phyloP scores from a whole-genome alignment of 2,888 invertebrate genomes.

The Parascotia fuliginaria region DNA sequence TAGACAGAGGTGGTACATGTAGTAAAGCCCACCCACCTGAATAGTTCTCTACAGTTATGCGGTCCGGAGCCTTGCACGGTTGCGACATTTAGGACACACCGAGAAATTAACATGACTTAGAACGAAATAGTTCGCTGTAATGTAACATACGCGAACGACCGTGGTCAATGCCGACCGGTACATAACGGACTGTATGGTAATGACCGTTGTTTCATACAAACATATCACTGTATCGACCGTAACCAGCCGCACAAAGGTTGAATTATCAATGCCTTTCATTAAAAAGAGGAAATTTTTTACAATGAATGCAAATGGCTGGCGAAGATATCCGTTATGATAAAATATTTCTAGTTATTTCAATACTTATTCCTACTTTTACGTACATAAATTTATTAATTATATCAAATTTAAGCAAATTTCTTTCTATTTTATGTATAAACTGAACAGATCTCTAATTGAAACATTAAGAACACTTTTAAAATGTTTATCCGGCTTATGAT shows the following conservation, averaged over 20 bases:
- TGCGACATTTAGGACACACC: conserved; percentile 64
- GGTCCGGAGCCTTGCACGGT: conserved; percentile 65
- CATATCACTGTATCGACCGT: conserved; percentile 41
- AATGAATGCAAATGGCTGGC: conserved; percentile 37
- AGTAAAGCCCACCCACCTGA: conserved; percentile 56
- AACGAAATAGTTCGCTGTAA: conserved; percentile 53
- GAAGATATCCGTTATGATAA: conserved; percentile 42
- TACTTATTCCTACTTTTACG: conserved; percentile 6
- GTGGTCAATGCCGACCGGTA: conserved; percentile 68
- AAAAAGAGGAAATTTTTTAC: conserved; percentile 47
- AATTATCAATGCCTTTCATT: conserved; percentile 53
- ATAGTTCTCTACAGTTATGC: conserved; percentile 59
- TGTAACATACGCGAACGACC: conserved; percentile 53
- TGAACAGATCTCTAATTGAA: conserved; percentile 27
- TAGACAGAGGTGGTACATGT: conserved; percentile 43
- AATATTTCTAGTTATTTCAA: conserved; percentile 27
- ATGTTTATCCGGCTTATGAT: conserved; percentile 53
- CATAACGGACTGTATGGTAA: conserved; percentile 67
- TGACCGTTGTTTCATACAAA: conserved; percentile 57
- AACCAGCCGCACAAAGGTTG: conserved; percentile 54
- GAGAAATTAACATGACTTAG: conserved; percentile 69
- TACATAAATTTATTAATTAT: too few relatives aligned
- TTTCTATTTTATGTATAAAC: too few relatives aligned
- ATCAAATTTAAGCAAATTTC: too few relatives aligned
- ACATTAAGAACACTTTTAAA: conserved; percentile 50